Conservation (phyloP, 2,888 invertebrate species). For the Aphidoletes aphidimyza region DNA sequence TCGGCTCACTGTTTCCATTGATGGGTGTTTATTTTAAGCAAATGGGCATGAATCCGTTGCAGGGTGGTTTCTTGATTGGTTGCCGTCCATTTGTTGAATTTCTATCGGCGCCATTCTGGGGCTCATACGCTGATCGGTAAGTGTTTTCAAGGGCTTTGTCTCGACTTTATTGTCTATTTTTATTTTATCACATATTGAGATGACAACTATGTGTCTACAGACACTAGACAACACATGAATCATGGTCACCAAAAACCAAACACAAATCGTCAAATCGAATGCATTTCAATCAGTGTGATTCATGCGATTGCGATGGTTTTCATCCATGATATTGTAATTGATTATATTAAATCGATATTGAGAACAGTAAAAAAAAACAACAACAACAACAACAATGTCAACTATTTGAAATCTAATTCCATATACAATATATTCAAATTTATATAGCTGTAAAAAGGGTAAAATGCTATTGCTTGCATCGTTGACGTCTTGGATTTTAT, state of each 20-base stretch:
- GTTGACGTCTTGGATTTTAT: constrained; percentile 94
- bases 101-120: constrained; percentile 97
- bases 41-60: constrained; percentile 98
- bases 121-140: constrained; percentile 88
- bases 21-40: constrained; percentile 99
- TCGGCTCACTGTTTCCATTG: constrained; percentile 96
- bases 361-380: too few relatives aligned
- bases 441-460: constrained; percentile 80
- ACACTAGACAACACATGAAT: too few relatives aligned
- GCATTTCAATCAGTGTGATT: too few relatives aligned
- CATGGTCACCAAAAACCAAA: too few relatives aligned
- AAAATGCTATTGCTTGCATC: constrained; percentile 89
- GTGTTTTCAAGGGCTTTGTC: neutral
- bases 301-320: too few relatives aligned
- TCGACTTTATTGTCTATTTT: neutral
- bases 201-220: too few relatives aligned
- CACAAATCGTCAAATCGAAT: too few relatives aligned
- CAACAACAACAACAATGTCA: too few relatives aligned
- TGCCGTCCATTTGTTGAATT: constrained; percentile 97
- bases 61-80: constrained; percentile 94
- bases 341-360: too few relatives aligned
- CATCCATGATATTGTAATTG: too few relatives aligned
- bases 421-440: too few relatives aligned
- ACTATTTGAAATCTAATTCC: neutral
- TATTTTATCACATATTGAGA: neutral